Percentiles rank a stretch among this genome's conserved stretches.
phyloP scores from a whole-genome alignment of 2,888 invertebrate species.

The Athalia rosae region DNA sequence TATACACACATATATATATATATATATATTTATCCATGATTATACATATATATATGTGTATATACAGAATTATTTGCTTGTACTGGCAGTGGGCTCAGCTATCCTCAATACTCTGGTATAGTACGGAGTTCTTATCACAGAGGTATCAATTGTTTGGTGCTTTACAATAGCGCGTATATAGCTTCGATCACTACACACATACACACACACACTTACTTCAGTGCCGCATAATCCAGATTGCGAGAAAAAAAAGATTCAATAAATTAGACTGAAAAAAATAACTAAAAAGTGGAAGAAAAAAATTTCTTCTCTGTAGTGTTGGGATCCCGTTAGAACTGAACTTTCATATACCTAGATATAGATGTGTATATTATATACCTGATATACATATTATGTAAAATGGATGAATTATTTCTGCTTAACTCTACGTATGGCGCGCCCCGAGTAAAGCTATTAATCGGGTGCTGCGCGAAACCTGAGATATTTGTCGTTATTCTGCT shows the following conservation, averaged over 20 bases:
- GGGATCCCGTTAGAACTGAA: too few species aligned
- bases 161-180: constrained; percentile 47
- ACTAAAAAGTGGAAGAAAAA: background rate
- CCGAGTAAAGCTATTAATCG: too few species aligned
- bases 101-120: constrained; percentile 64
- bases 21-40: constrained; percentile 18
- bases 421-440: too few species aligned
- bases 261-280: background rate
- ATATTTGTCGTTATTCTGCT: too few species aligned
- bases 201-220: constrained; percentile 19
- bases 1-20: background rate
- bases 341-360: too few species aligned
- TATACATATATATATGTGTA: constrained; percentile 49
- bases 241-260: background rate
- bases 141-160: constrained; percentile 68
- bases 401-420: too few species aligned
- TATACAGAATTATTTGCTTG: constrained; percentile 56
- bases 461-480: too few species aligned
- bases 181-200: background rate
- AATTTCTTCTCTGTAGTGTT: background rate
- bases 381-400: too few species aligned
- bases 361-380: too few species aligned
- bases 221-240: constrained; percentile 44
- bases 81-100: constrained; percentile 70
- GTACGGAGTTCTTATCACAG: constrained; percentile 69